These are phyloP conservation scores for Chloropsis hardwickii DNA, from an alignment of 2,113 vertebrate species.

Conservation along the genomic window DNA sequence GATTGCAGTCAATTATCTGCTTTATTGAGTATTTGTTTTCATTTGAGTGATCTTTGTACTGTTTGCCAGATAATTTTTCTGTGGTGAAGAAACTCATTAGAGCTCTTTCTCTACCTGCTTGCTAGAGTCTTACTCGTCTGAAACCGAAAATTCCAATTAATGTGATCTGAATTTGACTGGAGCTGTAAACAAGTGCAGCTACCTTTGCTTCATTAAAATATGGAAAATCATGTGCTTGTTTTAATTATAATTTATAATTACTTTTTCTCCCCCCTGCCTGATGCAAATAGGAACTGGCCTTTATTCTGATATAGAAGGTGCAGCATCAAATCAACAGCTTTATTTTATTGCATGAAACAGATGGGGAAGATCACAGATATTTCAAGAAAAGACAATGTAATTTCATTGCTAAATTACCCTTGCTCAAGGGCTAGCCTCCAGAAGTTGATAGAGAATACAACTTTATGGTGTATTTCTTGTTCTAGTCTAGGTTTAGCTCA, in stretches of 20 bases:
- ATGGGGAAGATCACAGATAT: slow-evolving; percentile 52
- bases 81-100: slow-evolving; percentile 48
- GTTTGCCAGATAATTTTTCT: slow-evolving; percentile 38
- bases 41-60: slow-evolving; percentile 51
- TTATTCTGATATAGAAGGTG: slow-evolving; percentile 41
- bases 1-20: slow-evolving; percentile 57
- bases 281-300: slow-evolving; percentile 38
- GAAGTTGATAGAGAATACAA: background rate
- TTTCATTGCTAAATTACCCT: slow-evolving; percentile 43
- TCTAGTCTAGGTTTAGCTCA: background rate
- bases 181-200: background rate
- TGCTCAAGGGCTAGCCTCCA: background rate
- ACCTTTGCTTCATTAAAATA: slow-evolving; percentile 35
- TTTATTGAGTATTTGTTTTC: slow-evolving; percentile 62
- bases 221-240: slow-evolving; percentile 33
- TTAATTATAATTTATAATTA: slow-evolving; percentile 48
- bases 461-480: background rate
- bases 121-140: background rate
- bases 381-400: slow-evolving; percentile 25
- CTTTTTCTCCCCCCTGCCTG: background rate
- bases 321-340: slow-evolving; percentile 37
- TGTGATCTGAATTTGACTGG: slow-evolving; percentile 37
- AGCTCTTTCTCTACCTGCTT: slow-evolving; percentile 24
- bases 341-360: slow-evolving; percentile 38
- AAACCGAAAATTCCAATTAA: slow-evolving; percentile 25